Conservation (phyloP, 2,113 vertebrate species). For the Aplodontia rufa region DNA sequence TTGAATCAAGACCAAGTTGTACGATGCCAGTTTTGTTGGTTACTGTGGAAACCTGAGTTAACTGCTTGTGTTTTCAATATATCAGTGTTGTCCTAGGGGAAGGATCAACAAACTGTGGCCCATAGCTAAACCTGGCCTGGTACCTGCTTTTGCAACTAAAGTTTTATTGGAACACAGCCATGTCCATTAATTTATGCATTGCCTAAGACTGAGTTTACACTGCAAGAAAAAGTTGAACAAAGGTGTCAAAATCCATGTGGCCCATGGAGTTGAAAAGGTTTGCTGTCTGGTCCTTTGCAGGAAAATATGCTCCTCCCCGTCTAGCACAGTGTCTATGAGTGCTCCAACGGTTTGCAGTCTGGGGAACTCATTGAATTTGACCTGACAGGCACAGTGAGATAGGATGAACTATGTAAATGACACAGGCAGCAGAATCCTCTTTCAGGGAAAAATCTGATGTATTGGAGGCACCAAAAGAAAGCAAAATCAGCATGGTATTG, state of each 20-base stretch:
- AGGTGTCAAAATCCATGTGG: not conserved
- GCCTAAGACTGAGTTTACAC: not conserved
- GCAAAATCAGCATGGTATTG: no score
- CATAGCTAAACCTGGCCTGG: not conserved
- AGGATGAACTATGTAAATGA: not conserved
- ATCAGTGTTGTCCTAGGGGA: not conserved
- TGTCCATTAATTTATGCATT: not conserved
- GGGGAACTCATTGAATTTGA: not conserved
- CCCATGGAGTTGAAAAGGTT: not conserved
- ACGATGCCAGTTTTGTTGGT: not conserved
- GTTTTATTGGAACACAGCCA: not conserved
- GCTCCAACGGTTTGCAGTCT: rapidly evolving
- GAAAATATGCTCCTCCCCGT: rapidly evolving
- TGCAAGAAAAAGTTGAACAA: not conserved
- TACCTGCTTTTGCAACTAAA: not conserved
- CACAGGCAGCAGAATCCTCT: not conserved
- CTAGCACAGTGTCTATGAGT: not conserved
- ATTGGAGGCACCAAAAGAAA: not conserved
- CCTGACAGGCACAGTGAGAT: not conserved
- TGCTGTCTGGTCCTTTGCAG: not conserved
- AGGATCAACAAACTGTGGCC: not conserved
- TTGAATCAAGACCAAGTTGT: not conserved
- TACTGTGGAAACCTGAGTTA: not conserved
- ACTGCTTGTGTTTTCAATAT: not conserved
- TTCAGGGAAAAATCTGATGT: not conserved